Conservation (phyloP, 1,140 invertebrate genomes). For the Anoplolepis gracilipes region DNA sequence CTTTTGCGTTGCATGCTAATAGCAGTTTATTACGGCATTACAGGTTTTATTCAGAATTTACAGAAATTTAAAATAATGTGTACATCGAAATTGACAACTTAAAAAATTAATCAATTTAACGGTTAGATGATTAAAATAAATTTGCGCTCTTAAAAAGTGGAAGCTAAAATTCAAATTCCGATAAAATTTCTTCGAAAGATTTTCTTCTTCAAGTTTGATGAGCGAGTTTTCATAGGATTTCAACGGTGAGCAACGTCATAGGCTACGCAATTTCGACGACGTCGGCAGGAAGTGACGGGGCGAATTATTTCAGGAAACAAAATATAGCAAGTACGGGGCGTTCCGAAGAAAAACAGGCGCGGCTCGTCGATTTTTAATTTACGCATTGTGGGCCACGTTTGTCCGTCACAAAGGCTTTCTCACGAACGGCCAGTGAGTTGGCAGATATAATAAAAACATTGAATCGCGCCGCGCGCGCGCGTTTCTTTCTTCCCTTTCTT, state of each 20-base stretch:
- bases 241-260: not conserved
- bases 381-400: constrained; percentile 81
- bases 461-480: constrained; percentile 45
- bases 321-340: constrained; percentile 72
- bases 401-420: constrained; percentile 79
- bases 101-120: not conserved
- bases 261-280: constrained; percentile 62
- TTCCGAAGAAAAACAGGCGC: constrained; percentile 69
- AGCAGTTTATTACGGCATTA: too few species aligned
- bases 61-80: not conserved
- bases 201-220: not conserved
- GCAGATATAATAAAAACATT: constrained; percentile 83
- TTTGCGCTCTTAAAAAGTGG: too few species aligned
- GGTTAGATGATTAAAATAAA: not conserved
- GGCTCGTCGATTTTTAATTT: constrained; percentile 79
- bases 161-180: not conserved
- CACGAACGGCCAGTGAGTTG: constrained; percentile 81
- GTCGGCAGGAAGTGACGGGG: constrained; percentile 77
- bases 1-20: not conserved
- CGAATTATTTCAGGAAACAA: constrained; percentile 79
- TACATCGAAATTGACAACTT: not conserved
- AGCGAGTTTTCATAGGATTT: not conserved
- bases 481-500: constrained; percentile 69
- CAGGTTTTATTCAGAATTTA: not conserved
- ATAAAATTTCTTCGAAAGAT: not conserved